phyloP scores from a whole-genome alignment of 1,140 invertebrate genomes.

The Arion vulgaris region DNA sequence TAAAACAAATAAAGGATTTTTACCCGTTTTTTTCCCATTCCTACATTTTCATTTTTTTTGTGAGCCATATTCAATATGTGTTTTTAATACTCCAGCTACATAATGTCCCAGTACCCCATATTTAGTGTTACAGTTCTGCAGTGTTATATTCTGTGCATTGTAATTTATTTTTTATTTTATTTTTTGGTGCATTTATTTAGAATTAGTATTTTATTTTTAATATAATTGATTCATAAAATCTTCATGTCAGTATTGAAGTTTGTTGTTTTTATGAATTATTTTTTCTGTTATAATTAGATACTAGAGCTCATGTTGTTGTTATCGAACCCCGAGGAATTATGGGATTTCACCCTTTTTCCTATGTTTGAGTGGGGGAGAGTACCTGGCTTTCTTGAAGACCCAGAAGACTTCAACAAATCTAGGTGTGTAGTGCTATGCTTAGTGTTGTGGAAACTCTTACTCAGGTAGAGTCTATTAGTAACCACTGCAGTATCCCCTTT shows the following conservation, averaged over 20 bases:
- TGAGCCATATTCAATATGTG: neutral
- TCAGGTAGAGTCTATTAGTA: too few relatives aligned
- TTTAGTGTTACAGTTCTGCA: neutral
- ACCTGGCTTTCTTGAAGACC: too few relatives aligned
- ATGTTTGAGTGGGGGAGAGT: too few relatives aligned
- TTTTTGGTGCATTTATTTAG: neutral
- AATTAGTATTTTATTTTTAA: neutral
- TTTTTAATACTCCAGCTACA: too few relatives aligned
- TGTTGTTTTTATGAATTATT: neutral
- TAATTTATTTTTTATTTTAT: neutral
- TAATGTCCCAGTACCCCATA: neutral
- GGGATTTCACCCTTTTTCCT: too few relatives aligned
- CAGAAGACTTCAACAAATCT: too few relatives aligned
- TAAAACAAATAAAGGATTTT: neutral
- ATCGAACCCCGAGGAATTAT: too few relatives aligned
- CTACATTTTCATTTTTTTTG: neutral
- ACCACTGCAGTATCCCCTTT: too few relatives aligned
- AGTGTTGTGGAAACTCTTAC: too few relatives aligned
- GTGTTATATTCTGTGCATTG: neutral
- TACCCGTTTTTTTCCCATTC: neutral
- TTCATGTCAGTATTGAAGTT: neutral
- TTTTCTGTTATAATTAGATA: too few relatives aligned
- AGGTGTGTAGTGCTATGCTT: too few relatives aligned
- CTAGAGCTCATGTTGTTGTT: too few relatives aligned
- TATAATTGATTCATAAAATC: neutral